These are phyloP conservation scores for Cephalopachus bancanus DNA, from an alignment of 2,797 vertebrate genomes.

Conservation along the genomic window DNA sequence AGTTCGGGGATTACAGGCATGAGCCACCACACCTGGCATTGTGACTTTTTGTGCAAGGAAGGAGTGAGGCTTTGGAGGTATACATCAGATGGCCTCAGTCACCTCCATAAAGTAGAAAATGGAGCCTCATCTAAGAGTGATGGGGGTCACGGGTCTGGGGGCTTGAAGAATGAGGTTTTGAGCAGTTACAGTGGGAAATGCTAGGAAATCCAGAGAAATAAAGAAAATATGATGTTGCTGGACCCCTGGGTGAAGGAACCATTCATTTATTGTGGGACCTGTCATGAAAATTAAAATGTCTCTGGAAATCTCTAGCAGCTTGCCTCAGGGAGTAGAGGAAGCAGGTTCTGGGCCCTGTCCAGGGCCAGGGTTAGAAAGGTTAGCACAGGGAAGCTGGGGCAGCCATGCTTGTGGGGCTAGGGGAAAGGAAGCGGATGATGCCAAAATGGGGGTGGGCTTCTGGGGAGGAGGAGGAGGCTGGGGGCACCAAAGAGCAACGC, in stretches of 20 bases:
- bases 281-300: not conserved
- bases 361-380: not conserved
- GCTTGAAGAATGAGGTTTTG: not conserved
- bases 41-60: not conserved
- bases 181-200: not conserved
- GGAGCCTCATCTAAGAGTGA: not conserved
- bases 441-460: not conserved
- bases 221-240: not conserved
- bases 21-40: too few species aligned
- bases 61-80: not conserved
- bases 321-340: not conserved
- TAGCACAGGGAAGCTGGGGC: not conserved
- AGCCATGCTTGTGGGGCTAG: not conserved
- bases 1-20: too few species aligned
- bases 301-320: not conserved
- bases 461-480: fast-evolving
- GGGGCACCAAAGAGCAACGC: not conserved
- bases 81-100: not conserved
- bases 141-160: not conserved
- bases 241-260: not conserved
- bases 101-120: not conserved
- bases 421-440: not conserved
- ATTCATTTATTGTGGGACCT: not conserved
- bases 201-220: not conserved
- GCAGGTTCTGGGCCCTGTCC: not conserved